A percentile compares a stretch with the other conserved stretches of the same genome.
These are phyloP conservation scores for Leptinotarsa texana DNA, from an alignment of 1,140 invertebrate genomes.

Conservation along the genomic window DNA sequence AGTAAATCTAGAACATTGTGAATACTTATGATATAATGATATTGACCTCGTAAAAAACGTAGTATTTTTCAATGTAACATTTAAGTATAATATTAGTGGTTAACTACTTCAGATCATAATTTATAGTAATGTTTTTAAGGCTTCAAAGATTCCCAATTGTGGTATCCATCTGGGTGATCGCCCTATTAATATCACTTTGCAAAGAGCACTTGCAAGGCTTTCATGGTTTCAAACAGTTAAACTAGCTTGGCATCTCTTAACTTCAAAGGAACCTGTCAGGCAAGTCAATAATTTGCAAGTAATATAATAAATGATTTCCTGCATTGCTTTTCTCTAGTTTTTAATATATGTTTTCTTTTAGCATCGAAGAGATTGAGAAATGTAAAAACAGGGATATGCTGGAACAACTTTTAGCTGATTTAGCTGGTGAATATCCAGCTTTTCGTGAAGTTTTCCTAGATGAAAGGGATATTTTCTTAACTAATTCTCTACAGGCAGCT, in stretches of 20 bases:
- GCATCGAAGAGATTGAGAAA: slow-evolving; percentile 88
- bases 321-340: background rate
- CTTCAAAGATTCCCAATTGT: slow-evolving; percentile 80
- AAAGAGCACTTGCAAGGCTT: slow-evolving; percentile 79
- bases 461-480: slow-evolving; percentile 90
- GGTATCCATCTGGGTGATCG: slow-evolving; percentile 87
- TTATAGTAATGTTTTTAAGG: slow-evolving; percentile 58
- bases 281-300: slow-evolving; percentile 49
- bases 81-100: background rate
- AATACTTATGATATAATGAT: too few species aligned
- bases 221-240: slow-evolving; percentile 87
- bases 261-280: slow-evolving; percentile 79
- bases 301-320: too few species aligned
- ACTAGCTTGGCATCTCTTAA: slow-evolving; percentile 81
- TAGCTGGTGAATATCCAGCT: slow-evolving; percentile 90
- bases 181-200: slow-evolving; percentile 87
- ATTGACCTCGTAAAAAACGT: too few species aligned
- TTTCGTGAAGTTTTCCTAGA: slow-evolving; percentile 89
- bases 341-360: slow-evolving; percentile 54
- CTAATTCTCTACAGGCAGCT: slow-evolving; percentile 83
- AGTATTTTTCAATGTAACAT: background rate
- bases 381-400: slow-evolving; percentile 90
- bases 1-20: too few species aligned
- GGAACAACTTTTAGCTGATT: slow-evolving; percentile 86
- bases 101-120: background rate